Conservation (phyloP, 2,888 invertebrate genomes). For the Nezara viridula region DNA sequence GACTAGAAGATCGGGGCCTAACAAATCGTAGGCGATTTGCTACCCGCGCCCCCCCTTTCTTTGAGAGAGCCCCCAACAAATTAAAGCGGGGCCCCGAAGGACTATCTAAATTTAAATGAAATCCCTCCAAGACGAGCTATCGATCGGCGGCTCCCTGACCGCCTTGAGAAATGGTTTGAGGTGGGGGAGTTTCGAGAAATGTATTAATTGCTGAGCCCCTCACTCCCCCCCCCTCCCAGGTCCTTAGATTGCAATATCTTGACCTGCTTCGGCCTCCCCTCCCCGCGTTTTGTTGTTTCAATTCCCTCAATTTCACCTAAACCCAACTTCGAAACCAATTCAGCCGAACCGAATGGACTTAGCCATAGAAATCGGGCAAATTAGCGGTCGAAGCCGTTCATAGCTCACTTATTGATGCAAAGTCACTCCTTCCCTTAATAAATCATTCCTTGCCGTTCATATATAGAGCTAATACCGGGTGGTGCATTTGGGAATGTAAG, state of each 20-base stretch:
- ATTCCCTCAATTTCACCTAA: conserved; percentile 51
- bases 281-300: conserved; percentile 41
- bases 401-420: neutral
- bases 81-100: conserved; percentile 42
- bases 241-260: conserved; percentile 56
- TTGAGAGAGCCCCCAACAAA: neutral
- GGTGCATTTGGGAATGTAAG: neutral
- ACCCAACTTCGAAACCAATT: conserved; percentile 37
- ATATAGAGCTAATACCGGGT: neutral
- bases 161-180: conserved; percentile 57
- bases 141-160: conserved; percentile 54
- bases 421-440: neutral
- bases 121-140: conserved; percentile 46
- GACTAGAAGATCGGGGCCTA: neutral
- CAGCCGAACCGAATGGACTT: conserved; percentile 4
- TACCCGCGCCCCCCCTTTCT: neutral
- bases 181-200: conserved; percentile 58
- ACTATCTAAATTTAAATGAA: conserved; percentile 51
- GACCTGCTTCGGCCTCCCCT: conserved; percentile 43
- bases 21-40: conserved; percentile 46
- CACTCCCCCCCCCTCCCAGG: neutral
- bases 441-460: neutral
- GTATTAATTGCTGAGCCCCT: conserved; percentile 54
- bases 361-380: conserved; percentile 40
- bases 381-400: conserved; percentile 11